Percentiles rank a stretch among this genome's conserved stretches.
phyloP scores from a whole-genome alignment of 2,113 vertebrate genomes.

The Parus major region DNA sequence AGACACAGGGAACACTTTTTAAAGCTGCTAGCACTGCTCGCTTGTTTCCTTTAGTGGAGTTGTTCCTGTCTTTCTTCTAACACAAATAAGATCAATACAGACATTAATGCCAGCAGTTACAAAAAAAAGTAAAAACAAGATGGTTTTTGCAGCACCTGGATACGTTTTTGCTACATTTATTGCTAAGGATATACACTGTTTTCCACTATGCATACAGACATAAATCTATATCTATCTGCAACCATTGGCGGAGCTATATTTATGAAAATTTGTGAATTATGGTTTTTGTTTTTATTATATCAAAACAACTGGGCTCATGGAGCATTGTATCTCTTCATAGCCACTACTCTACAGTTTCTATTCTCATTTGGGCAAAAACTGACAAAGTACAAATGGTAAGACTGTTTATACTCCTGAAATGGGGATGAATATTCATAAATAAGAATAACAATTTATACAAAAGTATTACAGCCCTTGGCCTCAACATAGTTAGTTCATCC shows the following conservation, averaged over 20 bases:
- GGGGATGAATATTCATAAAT: background rate
- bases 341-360: background rate
- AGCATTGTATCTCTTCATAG: background rate
- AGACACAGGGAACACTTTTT: background rate
- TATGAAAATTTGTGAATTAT: background rate
- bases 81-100: background rate
- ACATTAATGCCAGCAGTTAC: background rate
- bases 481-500: background rate
- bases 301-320: background rate
- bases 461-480: background rate
- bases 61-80: conserved; percentile 65
- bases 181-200: background rate
- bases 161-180: background rate
- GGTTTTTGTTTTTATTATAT: background rate
- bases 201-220: background rate
- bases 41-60: conserved; percentile 54
- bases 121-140: background rate
- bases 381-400: background rate
- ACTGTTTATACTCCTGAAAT: background rate
- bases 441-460: background rate
- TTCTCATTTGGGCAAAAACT: background rate
- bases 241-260: background rate
- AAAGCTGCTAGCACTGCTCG: conserved; percentile 41
- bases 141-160: background rate
- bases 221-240: background rate